A percentile compares a stretch with the other conserved stretches of the same genome.
phyloP scores from a whole-genome alignment of 2,113 vertebrate genomes.

The Myrmecophaga tridactyla region DNA sequence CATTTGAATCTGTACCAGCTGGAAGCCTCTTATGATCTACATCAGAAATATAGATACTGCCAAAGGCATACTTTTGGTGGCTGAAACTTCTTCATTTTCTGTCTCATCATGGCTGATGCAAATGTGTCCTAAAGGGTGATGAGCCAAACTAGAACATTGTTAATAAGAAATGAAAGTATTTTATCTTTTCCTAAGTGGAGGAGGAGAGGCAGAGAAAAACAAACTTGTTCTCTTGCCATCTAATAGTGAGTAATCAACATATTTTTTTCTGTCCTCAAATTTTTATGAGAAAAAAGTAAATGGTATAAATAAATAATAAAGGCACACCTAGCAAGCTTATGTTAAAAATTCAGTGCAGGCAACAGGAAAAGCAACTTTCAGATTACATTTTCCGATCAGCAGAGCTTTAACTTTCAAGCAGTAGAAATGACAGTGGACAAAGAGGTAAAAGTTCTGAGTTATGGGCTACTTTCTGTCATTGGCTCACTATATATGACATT shows the following conservation, averaged over 20 bases:
- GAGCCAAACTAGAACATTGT: not conserved
- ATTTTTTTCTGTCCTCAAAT: conserved; percentile 5
- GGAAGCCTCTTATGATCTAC: not conserved
- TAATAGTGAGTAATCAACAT: not conserved
- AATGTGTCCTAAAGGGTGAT: not conserved
- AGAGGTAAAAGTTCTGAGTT: not conserved
- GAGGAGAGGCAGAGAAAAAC: not conserved
- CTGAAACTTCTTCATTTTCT: not conserved
- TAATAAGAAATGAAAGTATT: not conserved
- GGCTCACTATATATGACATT: not conserved
- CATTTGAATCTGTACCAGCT: not conserved
- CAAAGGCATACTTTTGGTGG: not conserved
- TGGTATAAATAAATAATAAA: not conserved
- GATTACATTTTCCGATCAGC: not conserved
- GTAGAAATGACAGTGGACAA: not conserved
- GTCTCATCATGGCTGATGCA: not conserved
- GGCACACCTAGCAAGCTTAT: not conserved
- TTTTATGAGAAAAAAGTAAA: conserved; percentile 30
- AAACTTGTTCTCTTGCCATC: not conserved
- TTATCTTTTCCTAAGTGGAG: not conserved
- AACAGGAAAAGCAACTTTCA: not conserved
- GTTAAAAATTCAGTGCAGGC: not conserved
- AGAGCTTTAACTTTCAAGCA: not conserved
- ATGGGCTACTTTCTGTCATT: not conserved
- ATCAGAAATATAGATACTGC: conserved; percentile 2